Base-by-base conservation (phyloP, 1,140 invertebrate species). In the Apis cerana region DNA sequence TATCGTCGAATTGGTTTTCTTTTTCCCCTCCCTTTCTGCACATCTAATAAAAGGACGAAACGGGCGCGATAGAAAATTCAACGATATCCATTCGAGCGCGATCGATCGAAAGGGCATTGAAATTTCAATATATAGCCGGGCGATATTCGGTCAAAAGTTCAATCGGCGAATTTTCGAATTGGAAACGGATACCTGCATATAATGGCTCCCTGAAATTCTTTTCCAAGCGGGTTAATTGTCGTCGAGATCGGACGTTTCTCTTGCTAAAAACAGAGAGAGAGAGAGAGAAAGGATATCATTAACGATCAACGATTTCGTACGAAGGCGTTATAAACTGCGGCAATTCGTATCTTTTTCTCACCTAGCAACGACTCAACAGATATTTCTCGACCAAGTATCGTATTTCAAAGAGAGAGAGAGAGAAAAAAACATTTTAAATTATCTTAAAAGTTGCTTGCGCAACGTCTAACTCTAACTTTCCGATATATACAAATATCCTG, bases 121-220 rank as follows among this genome's bases (percentile, higher is more conserved):
- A 56, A 27, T 70, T 61, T 58, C n/a, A n/a, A 27, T 21, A 27
- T 21, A 27, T 58, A 13, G 2, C 61, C 61, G 4, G 7, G 3
- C 50, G 33, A 59, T 72, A 54, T 15, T 23, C 77, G 58, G 68
- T 71, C 58, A 52, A 52, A 54, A 80, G 58, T 79, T 70, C 76
- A 61, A 62, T 72, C 21, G n/a, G 19, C 10, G 21, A 58, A 23
- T 17, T 23, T 4, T 15, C 11, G 59, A n/a, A 15, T 58, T 21
- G 19, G 11, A 50, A 27, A 33, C 52, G 19, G 15, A 33, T 33
- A 27, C 2, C 1, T 27, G 27, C 27, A 9, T 50, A 52, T n/a
- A 50, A 69, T 23, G 10, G 67, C 12, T 61, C 62, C 33, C 33
- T 33, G 2, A 13, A 64, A 2, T 23, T 19, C 27, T 64, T 15